Conservation (phyloP, 2,888 invertebrate genomes). For the Apocheima hispidaria region DNA sequence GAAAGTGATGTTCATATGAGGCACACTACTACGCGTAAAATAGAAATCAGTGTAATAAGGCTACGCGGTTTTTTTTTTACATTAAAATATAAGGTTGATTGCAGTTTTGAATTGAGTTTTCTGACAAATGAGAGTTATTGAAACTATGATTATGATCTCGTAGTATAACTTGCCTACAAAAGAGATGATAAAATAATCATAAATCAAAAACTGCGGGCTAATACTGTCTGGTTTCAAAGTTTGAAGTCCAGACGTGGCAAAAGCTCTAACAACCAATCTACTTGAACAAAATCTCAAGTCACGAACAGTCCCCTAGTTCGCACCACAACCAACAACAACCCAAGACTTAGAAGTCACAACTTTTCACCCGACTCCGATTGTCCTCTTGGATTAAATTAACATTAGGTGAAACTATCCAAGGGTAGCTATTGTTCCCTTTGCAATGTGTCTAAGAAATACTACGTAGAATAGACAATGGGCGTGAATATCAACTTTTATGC, state of each 20-base stretch:
- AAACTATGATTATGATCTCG: too few species aligned
- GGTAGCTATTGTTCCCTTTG: conserved; percentile 62
- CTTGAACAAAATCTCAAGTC: conserved; percentile 15
- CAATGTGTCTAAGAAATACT: not conserved
- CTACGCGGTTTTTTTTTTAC: too few species aligned
- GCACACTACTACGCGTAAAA: too few species aligned
- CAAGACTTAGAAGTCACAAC: conserved; percentile 76
- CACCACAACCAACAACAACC: conserved; percentile 60
- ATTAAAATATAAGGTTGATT: too few species aligned
- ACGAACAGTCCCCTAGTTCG: conserved; percentile 49
- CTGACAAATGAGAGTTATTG: too few species aligned
- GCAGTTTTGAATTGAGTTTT: too few species aligned
- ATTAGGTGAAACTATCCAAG: conserved; percentile 79
- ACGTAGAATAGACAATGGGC: not conserved
- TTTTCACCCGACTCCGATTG: conserved; percentile 69
- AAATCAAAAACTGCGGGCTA: too few species aligned
- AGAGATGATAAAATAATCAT: too few species aligned
- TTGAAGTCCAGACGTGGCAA: conserved; percentile 8
- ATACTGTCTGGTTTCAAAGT: too few species aligned
- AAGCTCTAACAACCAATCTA: not conserved
- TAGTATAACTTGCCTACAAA: too few species aligned
- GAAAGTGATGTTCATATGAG: too few species aligned
- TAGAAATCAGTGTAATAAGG: too few species aligned
- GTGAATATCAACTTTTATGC: not conserved
- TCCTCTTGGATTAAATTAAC: conserved; percentile 84